Evolutionary conservation across 2,113 vertebrate species (phyloP).

Genomic region (Callionymus lyra): DNA sequence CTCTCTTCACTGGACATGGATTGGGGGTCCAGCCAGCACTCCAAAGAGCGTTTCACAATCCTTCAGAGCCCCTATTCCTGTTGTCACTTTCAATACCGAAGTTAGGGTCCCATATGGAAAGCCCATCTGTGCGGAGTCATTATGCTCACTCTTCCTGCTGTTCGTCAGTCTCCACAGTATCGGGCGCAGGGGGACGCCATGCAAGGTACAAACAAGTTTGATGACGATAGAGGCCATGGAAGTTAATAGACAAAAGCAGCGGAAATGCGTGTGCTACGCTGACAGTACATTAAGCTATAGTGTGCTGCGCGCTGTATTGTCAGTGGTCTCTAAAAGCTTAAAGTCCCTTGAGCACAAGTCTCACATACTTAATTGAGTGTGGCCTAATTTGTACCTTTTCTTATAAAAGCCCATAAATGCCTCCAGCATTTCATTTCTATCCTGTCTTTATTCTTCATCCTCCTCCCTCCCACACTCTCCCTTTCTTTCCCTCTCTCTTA

Average conservation of each 20-base stretch:
- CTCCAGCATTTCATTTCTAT: constrained; percentile 51
- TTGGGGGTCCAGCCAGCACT: too few species aligned
- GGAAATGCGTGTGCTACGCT: constrained; percentile 5
- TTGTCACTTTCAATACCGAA: constrained; percentile 23
- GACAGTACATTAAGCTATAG: constrained; percentile 40
- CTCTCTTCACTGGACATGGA: too few species aligned
- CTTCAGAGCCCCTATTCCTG: constrained; percentile 18
- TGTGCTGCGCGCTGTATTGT: constrained; percentile 37
- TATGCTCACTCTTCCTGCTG: constrained; percentile 26
- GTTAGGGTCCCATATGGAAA: constrained; percentile 24
- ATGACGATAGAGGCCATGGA: neutral
- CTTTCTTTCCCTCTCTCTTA: constrained; percentile 12
- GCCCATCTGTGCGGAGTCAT: constrained; percentile 38
- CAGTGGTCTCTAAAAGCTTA: constrained; percentile 53
- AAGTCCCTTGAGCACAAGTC: constrained; percentile 53
- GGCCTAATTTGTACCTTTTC: constrained; percentile 60
- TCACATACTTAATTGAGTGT: constrained; percentile 62
- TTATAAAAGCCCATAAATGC: constrained; percentile 59
- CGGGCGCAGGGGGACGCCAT: neutral
- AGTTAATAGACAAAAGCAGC: constrained; percentile 2
- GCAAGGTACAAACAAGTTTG: too few species aligned
- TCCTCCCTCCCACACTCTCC: constrained; percentile 35
- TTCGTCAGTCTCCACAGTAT: constrained; percentile 22
- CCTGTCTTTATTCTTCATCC: constrained; percentile 40
- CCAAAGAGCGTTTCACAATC: too few species aligned